These are phyloP conservation scores for Crypturellus undulatus DNA, from an alignment of 2,113 vertebrate genomes.

Conservation along the genomic window DNA sequence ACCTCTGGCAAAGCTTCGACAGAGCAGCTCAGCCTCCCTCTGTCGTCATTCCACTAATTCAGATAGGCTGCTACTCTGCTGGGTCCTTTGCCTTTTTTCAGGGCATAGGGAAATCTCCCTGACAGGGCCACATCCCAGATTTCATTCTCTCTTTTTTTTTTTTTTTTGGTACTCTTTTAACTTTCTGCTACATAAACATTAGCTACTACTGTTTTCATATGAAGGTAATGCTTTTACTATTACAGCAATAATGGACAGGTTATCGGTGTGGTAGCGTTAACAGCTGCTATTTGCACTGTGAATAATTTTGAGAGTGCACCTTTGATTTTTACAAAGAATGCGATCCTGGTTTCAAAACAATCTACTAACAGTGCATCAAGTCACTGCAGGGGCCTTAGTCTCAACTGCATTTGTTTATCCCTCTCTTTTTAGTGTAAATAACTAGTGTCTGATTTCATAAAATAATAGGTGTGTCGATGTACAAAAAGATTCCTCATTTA, in stretches of 20 bases:
- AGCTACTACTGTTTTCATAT: not conserved
- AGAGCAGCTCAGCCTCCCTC: not conserved
- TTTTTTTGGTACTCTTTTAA: not conserved
- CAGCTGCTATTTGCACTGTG: not conserved
- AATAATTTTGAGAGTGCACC: not conserved
- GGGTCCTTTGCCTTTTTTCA: not conserved
- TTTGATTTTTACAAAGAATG: not conserved
- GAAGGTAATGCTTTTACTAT: not conserved
- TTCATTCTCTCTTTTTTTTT: not conserved
- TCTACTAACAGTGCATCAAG: not conserved
- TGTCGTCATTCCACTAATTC: not conserved
- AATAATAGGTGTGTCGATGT: not conserved
- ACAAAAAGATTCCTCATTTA: not conserved
- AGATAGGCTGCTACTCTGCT: not conserved
- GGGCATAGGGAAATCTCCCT: not conserved
- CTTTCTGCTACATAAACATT: not conserved
- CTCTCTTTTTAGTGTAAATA: not conserved
- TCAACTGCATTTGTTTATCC: not conserved
- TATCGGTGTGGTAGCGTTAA: not conserved
- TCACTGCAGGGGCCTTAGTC: not conserved
- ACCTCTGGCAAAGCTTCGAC: not conserved
- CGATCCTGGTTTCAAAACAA: not conserved
- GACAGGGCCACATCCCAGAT: not conserved
- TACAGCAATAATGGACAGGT: not conserved
- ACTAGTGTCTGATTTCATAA: not conserved